Conservation (phyloP, 2,888 invertebrate species). For the Desoria tigrina region DNA sequence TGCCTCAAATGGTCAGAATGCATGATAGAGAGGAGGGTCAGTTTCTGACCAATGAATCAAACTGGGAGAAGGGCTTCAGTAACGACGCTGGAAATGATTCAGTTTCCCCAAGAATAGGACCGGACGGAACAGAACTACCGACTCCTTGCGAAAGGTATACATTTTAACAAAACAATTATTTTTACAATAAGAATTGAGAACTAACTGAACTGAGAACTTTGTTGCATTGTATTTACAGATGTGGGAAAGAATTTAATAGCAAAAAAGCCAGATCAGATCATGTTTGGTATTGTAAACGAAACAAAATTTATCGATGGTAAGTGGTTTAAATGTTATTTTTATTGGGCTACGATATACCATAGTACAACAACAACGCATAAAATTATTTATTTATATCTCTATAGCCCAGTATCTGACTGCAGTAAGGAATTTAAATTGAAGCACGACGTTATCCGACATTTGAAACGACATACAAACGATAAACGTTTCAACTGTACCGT, state of each 20-base stretch:
- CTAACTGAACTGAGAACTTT: no score
- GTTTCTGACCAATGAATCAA: not conserved
- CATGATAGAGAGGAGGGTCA: constrained; percentile 3
- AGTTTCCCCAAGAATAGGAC: not conserved
- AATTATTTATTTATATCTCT: no score
- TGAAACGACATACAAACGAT: constrained; percentile 31
- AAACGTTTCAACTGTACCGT: constrained; percentile 18
- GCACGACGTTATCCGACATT: constrained; percentile 34
- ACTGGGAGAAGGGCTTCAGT: constrained; percentile 1
- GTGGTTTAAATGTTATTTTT: no score
- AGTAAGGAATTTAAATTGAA: constrained; percentile 30
- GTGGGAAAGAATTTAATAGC: constrained; percentile 14
- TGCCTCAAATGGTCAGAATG: not conserved
- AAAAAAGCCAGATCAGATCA: constrained; percentile 12
- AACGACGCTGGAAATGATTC: not conserved
- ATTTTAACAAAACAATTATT: no score
- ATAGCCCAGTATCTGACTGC: constrained; percentile 26
- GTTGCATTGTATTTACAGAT: no score
- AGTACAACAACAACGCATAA: no score
- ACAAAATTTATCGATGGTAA: not conserved
- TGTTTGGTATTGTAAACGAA: constrained; percentile 14
- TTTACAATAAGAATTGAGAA: no score
- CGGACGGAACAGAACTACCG: not conserved
- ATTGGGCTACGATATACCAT: no score
- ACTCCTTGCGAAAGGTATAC: no score